These are phyloP conservation scores for Volucella inanis DNA, from an alignment of 2,888 invertebrate genomes.

Conservation along the genomic window DNA sequence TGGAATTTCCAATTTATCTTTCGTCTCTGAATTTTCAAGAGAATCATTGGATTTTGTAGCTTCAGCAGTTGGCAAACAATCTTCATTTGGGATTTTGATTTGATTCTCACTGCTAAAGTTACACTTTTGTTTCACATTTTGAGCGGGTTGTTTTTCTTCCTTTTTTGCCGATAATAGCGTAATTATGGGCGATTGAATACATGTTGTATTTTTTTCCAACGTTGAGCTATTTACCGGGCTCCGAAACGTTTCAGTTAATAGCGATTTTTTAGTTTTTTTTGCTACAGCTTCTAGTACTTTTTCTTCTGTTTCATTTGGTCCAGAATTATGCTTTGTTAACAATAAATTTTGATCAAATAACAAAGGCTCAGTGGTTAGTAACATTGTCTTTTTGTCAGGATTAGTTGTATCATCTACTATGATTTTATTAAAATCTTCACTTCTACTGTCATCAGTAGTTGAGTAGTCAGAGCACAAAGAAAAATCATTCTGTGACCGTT, in stretches of 20 bases:
- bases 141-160: conserved; percentile 34
- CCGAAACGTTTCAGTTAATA: conserved; percentile 78
- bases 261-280: conserved; percentile 82
- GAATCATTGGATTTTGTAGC: not conserved
- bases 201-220: conserved; percentile 5
- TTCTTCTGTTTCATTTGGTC: conserved; percentile 77
- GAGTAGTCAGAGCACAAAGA: conserved; percentile 59
- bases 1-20: conserved; percentile 19
- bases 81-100: conserved; percentile 26
- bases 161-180: conserved; percentile 24
- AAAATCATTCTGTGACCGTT: conserved; percentile 75
- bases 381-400: conserved; percentile 28
- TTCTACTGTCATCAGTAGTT: conserved; percentile 58
- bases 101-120: conserved; percentile 5
- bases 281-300: conserved; percentile 81
- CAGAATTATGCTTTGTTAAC: conserved; percentile 27
- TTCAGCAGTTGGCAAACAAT: conserved; percentile 14
- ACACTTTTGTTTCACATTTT: not conserved
- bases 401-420: conserved; percentile 38
- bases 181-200: not conserved
- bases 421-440: conserved; percentile 63
- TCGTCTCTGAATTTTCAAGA: not conserved
- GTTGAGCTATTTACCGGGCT: conserved; percentile 22
- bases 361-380: conserved; percentile 31
- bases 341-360: conserved; percentile 22